These are phyloP conservation scores for Planiliza haematocheilus DNA, from an alignment of 2,113 vertebrate genomes.

Conservation along the genomic window DNA sequence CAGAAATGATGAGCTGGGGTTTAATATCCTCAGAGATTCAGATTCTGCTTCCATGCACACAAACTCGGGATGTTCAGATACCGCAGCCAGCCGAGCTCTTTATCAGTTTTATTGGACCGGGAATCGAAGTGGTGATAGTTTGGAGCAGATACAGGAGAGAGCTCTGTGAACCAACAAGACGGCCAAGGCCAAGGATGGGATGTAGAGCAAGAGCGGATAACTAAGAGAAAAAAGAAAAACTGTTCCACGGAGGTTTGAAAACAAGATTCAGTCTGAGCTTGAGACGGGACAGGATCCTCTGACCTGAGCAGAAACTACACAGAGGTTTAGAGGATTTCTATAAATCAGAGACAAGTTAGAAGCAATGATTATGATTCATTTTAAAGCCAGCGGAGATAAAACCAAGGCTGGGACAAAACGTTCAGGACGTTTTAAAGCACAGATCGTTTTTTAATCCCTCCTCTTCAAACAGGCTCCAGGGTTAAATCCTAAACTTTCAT, in stretches of 20 bases:
- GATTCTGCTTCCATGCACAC: slow-evolving; percentile 9
- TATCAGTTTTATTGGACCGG: slow-evolving; percentile 41
- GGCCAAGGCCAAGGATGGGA: background rate
- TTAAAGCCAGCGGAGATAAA: slow-evolving; percentile 14
- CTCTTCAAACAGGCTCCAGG: background rate
- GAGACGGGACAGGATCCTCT: background rate
- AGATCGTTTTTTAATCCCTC: slow-evolving; percentile 1
- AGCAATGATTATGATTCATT: background rate
- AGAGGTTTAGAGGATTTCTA: too few relatives aligned
- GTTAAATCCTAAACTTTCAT: slow-evolving; percentile 5
- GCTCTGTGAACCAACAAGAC: background rate
- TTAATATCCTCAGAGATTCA: slow-evolving; percentile 54
- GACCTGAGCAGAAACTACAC: background rate
- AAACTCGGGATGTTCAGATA: slow-evolving; percentile 17
- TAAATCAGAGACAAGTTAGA: too few relatives aligned
- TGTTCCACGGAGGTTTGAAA: too few relatives aligned
- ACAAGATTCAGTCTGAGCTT: background rate
- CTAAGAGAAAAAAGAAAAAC: too few relatives aligned
- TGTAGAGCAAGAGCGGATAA: background rate
- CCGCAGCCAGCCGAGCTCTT: background rate
- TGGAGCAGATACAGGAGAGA: background rate
- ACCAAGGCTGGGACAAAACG: background rate
- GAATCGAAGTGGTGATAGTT: slow-evolving; percentile 7
- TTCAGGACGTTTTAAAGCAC: too few relatives aligned
- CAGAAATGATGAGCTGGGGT: slow-evolving; percentile 28